Base-by-base conservation (phyloP, 2,113 vertebrate genomes). In the Ctenomys sociabilis region DNA sequence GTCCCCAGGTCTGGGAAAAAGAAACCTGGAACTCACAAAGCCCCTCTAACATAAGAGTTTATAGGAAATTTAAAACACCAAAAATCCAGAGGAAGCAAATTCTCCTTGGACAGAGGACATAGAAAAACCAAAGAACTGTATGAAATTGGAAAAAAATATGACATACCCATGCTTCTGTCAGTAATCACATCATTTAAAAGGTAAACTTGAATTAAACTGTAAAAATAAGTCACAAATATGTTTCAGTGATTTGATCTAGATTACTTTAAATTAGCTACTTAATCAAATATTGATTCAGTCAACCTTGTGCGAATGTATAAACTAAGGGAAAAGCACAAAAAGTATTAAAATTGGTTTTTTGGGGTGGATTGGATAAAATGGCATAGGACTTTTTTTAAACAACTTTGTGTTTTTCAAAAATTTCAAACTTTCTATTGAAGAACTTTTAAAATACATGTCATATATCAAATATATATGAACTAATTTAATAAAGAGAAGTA, bases 211-310 rank as follows among this genome's bases (percentile, higher is more conserved):
- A 43, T 94, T 72, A 45, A 1, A 40, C 1, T 52, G 6, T 63
- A 28, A 88, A 95, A 88, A 75, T 49, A 24, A 1, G 1, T 11
- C 87, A 5, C 45, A 43, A 95, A 85, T n/a, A 59, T 0, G 64
- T 26, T 43, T 54, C 7, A 85, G 45, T 82, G 35, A 49, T 35
- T 86, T 5, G 5, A 73, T 35, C 59, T 66, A n/a, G 4, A 21
- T 54, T 87, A 80, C 12, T 21, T 7, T 22, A 40, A 85, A 54
- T 37, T 94, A 63, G 9, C 61, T 75, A 2, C 16, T 5, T 70
- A 93, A 75, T 57, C 7, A 87, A 83, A 37, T 35, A 83, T 86
- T 40, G 64, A 93, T 26, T 77, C 12, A 88, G 54, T 88, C 88
- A 91, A 96, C 1, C 0, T 35, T 73, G 2, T 49, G 11, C 8